phyloP scores from a whole-genome alignment of 2,113 vertebrate species.

The Puma concolor region DNA sequence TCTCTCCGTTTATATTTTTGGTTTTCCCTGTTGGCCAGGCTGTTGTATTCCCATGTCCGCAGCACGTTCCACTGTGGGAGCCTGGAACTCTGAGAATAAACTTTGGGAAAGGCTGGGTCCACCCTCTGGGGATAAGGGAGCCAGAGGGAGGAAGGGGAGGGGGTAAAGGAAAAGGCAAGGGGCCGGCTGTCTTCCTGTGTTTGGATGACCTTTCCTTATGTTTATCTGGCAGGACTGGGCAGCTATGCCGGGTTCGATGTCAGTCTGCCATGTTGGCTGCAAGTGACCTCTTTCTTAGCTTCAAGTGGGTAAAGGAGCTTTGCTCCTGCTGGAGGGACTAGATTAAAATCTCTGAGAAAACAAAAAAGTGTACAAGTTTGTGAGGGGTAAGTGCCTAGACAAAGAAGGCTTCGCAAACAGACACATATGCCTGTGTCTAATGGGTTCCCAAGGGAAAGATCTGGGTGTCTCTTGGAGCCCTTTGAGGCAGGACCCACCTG shows the following conservation, averaged over 20 bases:
- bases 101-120: constrained; percentile 75
- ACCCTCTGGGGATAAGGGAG: constrained; percentile 74
- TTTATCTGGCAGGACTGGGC: constrained; percentile 72
- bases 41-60: constrained; percentile 76
- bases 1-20: constrained; percentile 75
- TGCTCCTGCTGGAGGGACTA: neutral
- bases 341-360: neutral
- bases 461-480: neutral
- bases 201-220: constrained; percentile 82
- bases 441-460: neutral
- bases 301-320: neutral
- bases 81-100: constrained; percentile 77
- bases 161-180: constrained; percentile 76
- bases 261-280: constrained; percentile 46
- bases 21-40: constrained; percentile 76
- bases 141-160: constrained; percentile 67
- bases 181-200: constrained; percentile 79
- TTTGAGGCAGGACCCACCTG: neutral
- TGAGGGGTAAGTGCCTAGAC: neutral
- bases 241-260: constrained; percentile 41
- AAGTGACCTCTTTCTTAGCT: neutral
- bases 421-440: neutral
- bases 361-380: neutral
- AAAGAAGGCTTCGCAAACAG: neutral
- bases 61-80: constrained; percentile 75